Conservation (phyloP, 2,113 vertebrate species). For the Phyllostomus discolor region DNA sequence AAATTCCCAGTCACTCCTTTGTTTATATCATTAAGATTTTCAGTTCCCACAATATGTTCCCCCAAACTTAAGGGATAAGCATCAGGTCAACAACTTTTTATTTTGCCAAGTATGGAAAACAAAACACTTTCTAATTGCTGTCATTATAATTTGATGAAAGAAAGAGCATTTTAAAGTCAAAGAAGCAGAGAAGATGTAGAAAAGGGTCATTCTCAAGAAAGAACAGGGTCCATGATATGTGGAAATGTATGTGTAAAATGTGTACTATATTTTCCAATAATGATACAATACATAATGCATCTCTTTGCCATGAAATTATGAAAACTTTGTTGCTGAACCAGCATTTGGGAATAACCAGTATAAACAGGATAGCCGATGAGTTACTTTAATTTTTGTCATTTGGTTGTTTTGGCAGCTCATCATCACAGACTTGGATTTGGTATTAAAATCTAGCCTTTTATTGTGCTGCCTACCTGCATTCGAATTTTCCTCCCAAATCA, state of each 20-base stretch:
- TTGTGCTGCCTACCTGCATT: not conserved
- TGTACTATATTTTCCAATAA: not conserved
- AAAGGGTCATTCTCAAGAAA: constrained; percentile 35
- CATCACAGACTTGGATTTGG: not conserved
- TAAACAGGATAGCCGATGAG: not conserved
- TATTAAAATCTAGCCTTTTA: not conserved
- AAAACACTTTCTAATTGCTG: not conserved
- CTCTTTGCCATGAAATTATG: not conserved
- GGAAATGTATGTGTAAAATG: not conserved
- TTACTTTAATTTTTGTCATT: constrained; percentile 21
- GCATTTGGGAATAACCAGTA: not conserved
- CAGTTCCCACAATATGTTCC: not conserved
- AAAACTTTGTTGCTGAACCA: not conserved
- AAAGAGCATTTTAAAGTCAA: constrained; percentile 28
- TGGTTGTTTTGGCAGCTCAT: not conserved
- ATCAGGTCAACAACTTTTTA: not conserved
- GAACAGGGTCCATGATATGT: not conserved
- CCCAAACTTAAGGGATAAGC: not conserved
- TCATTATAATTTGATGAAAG: constrained; percentile 7
- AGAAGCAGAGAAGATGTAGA: not conserved
- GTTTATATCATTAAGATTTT: constrained; percentile 8
- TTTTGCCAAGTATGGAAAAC: not conserved
- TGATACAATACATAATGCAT: not conserved
- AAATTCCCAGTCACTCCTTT: not conserved
- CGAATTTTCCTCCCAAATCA: not conserved